phyloP scores from a whole-genome alignment of 2,888 invertebrate species.

The Calameuta filiformis region DNA sequence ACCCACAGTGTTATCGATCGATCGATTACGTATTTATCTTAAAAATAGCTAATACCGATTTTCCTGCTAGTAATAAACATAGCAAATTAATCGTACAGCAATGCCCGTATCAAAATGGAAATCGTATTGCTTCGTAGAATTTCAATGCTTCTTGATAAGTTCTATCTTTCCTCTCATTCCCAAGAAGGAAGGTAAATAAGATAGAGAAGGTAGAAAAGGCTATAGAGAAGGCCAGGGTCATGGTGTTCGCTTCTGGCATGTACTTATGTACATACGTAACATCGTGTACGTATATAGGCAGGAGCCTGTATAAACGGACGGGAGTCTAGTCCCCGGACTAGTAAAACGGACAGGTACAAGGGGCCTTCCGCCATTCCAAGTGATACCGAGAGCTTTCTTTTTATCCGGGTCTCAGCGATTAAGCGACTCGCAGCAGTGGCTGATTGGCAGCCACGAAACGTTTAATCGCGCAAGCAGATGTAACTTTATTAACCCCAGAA shows the following conservation, averaged over 20 bases:
- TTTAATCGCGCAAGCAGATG: constrained; percentile 25
- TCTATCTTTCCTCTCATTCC: neutral
- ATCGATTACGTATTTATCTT: neutral
- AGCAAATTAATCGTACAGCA: constrained; percentile 53
- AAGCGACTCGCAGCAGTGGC: neutral
- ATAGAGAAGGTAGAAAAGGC: neutral
- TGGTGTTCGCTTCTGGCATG: neutral
- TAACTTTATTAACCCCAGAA: constrained; percentile 19
- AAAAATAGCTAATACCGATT: constrained; percentile 36
- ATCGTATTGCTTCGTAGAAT: neutral
- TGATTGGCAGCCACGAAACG: constrained; percentile 12
- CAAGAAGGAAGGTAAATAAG: neutral
- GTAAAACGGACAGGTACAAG: neutral
- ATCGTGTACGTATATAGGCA: neutral
- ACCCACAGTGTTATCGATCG: constrained; percentile 18
- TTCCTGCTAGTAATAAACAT: constrained; percentile 36
- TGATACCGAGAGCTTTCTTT: neutral
- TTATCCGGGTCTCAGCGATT: neutral
- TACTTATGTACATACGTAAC: neutral
- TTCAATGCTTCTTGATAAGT: neutral
- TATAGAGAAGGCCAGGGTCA: neutral
- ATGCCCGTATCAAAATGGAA: constrained; percentile 33
- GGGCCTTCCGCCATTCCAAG: neutral
- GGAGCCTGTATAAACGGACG: neutral
- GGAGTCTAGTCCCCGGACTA: neutral